phyloP scores from a whole-genome alignment of 2,797 vertebrate genomes.

The Galago senegalensis region DNA sequence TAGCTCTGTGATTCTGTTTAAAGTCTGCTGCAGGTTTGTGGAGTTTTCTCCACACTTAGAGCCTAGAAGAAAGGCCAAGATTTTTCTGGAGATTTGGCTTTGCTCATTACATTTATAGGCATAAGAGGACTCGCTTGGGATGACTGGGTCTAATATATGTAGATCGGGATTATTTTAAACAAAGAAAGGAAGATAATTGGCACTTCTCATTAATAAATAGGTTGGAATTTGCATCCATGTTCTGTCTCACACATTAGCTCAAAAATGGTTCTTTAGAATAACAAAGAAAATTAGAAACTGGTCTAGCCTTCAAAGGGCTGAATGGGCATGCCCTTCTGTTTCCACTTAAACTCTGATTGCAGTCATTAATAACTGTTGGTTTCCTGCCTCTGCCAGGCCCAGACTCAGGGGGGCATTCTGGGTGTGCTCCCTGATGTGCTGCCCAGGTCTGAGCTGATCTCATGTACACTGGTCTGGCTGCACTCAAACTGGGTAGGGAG shows the following conservation, averaged over 20 bases:
- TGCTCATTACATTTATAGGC: background rate
- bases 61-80: background rate
- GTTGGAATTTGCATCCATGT: slow-evolving; percentile 9
- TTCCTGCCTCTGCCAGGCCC: slow-evolving; percentile 25
- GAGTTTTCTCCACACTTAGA: slow-evolving; percentile 32
- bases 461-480: background rate
- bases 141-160: background rate
- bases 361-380: slow-evolving; percentile 4
- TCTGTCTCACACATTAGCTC: background rate
- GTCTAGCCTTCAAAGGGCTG: slow-evolving; percentile 3
- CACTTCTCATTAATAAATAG: slow-evolving; percentile 45
- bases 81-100: slow-evolving; percentile 2
- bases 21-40: slow-evolving; percentile 22
- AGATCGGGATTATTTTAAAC: slow-evolving; percentile 55
- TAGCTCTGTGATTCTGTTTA: background rate
- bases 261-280: slow-evolving; percentile 55
- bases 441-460: background rate
- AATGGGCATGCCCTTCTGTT: background rate
- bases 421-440: background rate
- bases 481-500: background rate
- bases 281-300: slow-evolving; percentile 41
- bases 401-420: background rate
- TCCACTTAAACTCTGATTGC: slow-evolving; percentile 27
- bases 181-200: slow-evolving; percentile 35
- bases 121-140: background rate